Percentiles rank a stretch among this genome's conserved stretches.
Evolutionary conservation across 92 coral and sea anemone genomes (phyloP).

Genomic region (Ricordea florida): DNA sequence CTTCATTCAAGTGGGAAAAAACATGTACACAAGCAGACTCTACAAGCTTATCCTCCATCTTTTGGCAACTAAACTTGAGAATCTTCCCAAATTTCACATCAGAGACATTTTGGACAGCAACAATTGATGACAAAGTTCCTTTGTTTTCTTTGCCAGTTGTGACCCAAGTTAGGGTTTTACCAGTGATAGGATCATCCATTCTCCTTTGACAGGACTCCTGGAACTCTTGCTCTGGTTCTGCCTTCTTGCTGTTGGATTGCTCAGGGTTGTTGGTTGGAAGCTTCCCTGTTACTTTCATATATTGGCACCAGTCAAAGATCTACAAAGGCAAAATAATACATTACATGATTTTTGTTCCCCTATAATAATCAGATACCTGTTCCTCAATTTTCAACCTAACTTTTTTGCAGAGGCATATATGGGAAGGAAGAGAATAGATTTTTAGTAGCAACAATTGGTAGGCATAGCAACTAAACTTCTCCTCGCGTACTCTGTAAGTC

Average conservation of each 20-base stretch:
- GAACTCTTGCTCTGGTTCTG: constrained; percentile 20
- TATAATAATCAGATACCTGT: neutral
- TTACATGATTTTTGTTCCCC: too few relatives aligned
- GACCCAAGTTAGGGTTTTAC: constrained; percentile 5
- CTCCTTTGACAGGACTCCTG: constrained; percentile 1
- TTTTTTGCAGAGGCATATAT: neutral
- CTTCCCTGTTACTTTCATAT: constrained; percentile 26
- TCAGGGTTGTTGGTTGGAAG: neutral
- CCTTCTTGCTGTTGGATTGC: constrained; percentile 8
- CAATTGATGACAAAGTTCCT: constrained; percentile 9
- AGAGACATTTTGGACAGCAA: neutral
- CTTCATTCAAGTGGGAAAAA: neutral
- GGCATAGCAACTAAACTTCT: neutral
- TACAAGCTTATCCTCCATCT: neutral
- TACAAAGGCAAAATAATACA: neutral
- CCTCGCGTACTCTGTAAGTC: constrained; percentile 32
- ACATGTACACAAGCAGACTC: constrained; percentile 5
- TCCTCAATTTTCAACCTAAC: neutral
- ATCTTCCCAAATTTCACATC: constrained; percentile 13
- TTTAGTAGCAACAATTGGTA: too few relatives aligned
- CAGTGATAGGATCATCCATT: neutral
- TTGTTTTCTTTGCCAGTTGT: constrained; percentile 15
- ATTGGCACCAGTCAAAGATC: constrained; percentile 64
- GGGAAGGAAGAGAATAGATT: too few relatives aligned
- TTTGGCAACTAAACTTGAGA: neutral